Base-by-base conservation (phyloP, 2,113 vertebrate species). In the Tragelaphus buxtoni region DNA sequence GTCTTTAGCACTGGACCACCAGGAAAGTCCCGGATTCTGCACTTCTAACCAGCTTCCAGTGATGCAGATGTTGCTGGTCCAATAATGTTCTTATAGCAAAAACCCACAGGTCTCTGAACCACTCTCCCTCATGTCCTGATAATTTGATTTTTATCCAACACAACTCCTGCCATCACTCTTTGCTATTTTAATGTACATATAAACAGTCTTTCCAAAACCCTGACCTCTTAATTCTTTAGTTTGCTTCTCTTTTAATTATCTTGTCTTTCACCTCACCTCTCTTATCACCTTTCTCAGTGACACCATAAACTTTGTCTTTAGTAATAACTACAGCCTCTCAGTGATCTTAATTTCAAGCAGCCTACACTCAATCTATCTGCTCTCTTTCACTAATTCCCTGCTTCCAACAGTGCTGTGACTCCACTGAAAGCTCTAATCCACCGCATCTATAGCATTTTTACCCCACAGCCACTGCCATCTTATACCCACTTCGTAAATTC, bases 221-320 rank as follows among this genome's bases (percentile, higher is more conserved):
- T 60, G 56, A 28, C 16, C n/a, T 79, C 90, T 72, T 61, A 72
- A 16, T 72, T 92, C 65, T 85, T 88, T 58, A 56, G 26, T 63
- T 92, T 55, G 28, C 35, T 49, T 85, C 61, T 55, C 30, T 32
- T 72, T 92, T 74, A 74, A 94, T 51, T 55, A n/a, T 69, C 80
- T 83, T 32, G 53, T 35, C 60, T 85, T n/a, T 32, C 8, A 58
- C 35, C 60, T 81, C 5, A 53, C 30, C 35, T 92, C 51, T 12
- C 24, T 85, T 51, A 42, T 35, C 22, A 56, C 32, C 60, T 86
- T 49, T 39, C 32, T 86, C 32, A 39, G 16, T 80, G 69, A 17
- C 10, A 35, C 17, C 18, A 1, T 22, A 86, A 69, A 47, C 85
- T 32, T 82, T 74, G 65, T 79, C 69, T 60, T 65, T 83, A 85